Evolutionary conservation across 2,113 vertebrate genomes (phyloP), one percentile per base, ranked within the genome.

Genomic region (Rhinogobius similis): DNA sequence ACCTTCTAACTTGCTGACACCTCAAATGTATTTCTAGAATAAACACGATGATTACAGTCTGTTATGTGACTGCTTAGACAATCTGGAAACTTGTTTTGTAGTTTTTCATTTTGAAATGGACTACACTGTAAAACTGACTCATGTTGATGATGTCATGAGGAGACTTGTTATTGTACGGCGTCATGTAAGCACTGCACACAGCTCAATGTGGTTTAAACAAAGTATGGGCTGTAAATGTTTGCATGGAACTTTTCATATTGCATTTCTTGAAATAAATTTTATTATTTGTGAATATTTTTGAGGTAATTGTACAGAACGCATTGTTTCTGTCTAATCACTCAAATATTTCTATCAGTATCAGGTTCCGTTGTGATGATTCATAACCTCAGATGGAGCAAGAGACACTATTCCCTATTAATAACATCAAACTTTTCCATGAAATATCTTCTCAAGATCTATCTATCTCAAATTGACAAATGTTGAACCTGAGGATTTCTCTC

Each of bases 221-320:
- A 16, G 67, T 79, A 79, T 61, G 65, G 55, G 72, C 56, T 75
- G 58, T 73, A 39, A 53, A 53, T 67, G 61, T 63, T 86, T 89
- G 90, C 90, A 91, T 91, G 90, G 79, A 82, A 77, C 56, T 71
- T 83, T 85, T 91, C 75, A 41, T 36, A 63, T 68, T 83, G 84
- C 86, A 86, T 88, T 78, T 74, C 23, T 62, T 52, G 73, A 86
- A 91, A 88, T 88, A 88, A 90, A 71, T 53, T 53, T 23, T 4
- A 53, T 73, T 81, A 80, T 72, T 83, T 78, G 75, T 78, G 68
- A 29, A 75, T n/a, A 20, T 20, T 63, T n/a, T 29, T 63, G 18
- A 23, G 8, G 72, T 65, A 4, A 36, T 18, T 16, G 55, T 24
- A 55, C 2, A 12, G 13, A 55, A 55, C 11, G 8, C 44, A 48